These are phyloP conservation scores for Lepidurus apus DNA, from an alignment of 1,140 invertebrate genomes.

Conservation along the genomic window DNA sequence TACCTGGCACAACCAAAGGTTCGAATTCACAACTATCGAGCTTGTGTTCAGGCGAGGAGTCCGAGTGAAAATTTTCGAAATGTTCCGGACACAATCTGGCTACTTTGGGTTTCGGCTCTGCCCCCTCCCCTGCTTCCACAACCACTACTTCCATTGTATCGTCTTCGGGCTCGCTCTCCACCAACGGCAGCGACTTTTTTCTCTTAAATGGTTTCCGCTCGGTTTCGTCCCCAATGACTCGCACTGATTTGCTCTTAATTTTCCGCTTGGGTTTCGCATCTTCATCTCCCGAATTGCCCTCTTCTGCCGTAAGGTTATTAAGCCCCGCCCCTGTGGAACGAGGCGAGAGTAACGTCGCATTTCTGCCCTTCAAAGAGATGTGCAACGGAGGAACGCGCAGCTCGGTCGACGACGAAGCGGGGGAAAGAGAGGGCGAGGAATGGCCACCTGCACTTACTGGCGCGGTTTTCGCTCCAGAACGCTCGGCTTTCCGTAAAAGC, in stretches of 20 bases:
- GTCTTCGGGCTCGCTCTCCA: constrained; percentile 11
- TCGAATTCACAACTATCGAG: neutral
- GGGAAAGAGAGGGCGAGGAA: neutral
- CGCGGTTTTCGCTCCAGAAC: neutral
- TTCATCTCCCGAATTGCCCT: constrained; percentile 34
- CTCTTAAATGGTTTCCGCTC: constrained; percentile 23
- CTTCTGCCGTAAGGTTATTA: constrained; percentile 27
- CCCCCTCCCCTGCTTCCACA: constrained; percentile 25
- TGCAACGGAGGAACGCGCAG: constrained; percentile 80
- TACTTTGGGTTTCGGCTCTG: constrained; percentile 35
- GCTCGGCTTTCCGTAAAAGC: constrained; percentile 3
- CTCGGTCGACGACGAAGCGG: constrained; percentile 47
- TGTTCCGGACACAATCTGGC: no score
- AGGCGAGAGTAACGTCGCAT: constrained; percentile 80
- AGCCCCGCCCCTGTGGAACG: constrained; percentile 41
- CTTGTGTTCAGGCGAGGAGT: neutral
- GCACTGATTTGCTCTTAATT: neutral
- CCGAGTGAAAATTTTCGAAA: neutral
- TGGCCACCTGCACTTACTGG: neutral
- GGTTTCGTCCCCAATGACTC: neutral
- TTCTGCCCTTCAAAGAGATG: constrained; percentile 75
- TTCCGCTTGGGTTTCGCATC: constrained; percentile 13
- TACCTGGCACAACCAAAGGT: neutral
- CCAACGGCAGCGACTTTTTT: constrained; percentile 20
- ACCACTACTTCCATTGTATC: neutral